Evolutionary conservation across 2,797 vertebrate genomes (phyloP).

Genomic region (Simalia tracyae): DNA sequence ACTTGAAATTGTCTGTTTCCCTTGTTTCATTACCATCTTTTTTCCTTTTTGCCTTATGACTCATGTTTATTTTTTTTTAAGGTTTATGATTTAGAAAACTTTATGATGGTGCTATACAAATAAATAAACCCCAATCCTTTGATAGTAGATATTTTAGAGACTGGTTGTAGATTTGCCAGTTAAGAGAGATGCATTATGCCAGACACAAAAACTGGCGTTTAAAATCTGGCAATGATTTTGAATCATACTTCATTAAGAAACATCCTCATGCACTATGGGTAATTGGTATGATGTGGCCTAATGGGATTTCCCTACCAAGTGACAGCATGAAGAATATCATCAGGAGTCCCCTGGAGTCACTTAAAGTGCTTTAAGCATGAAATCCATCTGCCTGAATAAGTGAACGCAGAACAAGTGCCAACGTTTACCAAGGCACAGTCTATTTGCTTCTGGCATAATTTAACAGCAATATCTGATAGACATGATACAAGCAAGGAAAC

Average conservation of each 20-base stretch:
- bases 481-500: background rate
- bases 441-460: conserved; percentile 7
- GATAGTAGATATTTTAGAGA: background rate
- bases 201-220: background rate
- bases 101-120: background rate
- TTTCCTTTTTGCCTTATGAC: background rate
- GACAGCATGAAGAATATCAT: conserved; percentile 24
- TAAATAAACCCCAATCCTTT: background rate
- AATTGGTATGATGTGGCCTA: conserved; percentile 9
- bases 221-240: conserved; percentile 1
- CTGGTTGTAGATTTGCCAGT: background rate
- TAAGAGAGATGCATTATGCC: background rate
- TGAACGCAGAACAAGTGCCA: conserved; percentile 6
- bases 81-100: background rate
- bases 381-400: conserved; percentile 24
- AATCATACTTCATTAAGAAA: background rate
- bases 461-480: background rate
- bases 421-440: conserved; percentile 6
- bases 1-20: background rate
- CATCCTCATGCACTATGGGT: background rate
- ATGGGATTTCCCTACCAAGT: conserved; percentile 8
- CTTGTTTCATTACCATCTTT: background rate
- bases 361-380: conserved; percentile 17
- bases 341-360: conserved; percentile 14
- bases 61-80: background rate